Base-by-base conservation (phyloP, 2,113 vertebrate genomes). In the Crotalus horridus region DNA sequence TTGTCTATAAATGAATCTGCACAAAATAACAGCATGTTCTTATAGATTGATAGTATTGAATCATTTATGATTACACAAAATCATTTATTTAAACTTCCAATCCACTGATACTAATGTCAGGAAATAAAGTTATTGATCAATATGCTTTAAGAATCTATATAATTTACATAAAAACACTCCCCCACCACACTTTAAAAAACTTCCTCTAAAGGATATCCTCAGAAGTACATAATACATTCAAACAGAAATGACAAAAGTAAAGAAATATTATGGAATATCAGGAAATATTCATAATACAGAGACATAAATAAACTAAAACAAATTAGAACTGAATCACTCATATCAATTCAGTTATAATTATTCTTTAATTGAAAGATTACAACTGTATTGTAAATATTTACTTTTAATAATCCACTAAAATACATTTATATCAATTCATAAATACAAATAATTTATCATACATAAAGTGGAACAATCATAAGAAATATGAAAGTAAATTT, bases 401-500 rank as follows among this genome's bases (percentile, higher is more conserved):
- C 11, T 64, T 15, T 51, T 90, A 21, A 9, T 29, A 58, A 39
- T 43, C 21, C 55, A 89, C 33, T 43, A 59, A 23, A 64, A 51
- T 90, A 69, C 29, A 90, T 29, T 17, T 43, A 26, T 85, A 23
- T 26, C 55, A 0, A 23, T 87, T 91, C n/a, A 46, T 54, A 59
- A 91, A 26, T 58, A 6, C 33, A 86, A 20, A 29, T 86, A 39
- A 86, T 91, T 43, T 13, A 46, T 53, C 26, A n/a, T 88, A 13
- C 54, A 56, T 20, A 91, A 87, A 46, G 61, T 21, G 9, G 15
- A n/a, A 86, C 48, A 59, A 61, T 87, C 17, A 59, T 17, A 91
- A 24, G 58, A 91, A 90, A 94, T 86, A 92, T 90, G 29, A 81
- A 64, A 89, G 74, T 12, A 96, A 54, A 74, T 33, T 54, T 90